Evolutionary conservation across 2,113 vertebrate species (phyloP).

Genomic region (Pedionomus torquatus): DNA sequence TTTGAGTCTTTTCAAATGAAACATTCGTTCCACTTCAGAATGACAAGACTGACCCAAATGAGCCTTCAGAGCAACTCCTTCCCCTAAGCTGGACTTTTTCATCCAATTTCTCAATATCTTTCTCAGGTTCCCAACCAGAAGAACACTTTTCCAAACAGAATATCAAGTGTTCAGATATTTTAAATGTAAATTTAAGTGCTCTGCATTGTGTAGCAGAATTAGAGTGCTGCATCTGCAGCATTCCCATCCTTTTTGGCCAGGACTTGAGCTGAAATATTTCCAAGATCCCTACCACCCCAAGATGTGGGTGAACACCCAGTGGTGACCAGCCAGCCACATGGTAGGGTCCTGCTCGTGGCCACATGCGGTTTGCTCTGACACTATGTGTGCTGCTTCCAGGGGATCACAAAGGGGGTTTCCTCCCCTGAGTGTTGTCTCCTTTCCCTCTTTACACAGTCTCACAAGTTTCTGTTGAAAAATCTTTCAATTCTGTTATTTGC

Average conservation of each 20-base stretch:
- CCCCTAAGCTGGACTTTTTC: neutral
- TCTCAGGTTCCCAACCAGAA: neutral
- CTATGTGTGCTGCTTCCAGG: neutral
- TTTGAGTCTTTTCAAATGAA: neutral
- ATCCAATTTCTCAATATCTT: neutral
- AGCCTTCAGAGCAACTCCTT: neutral
- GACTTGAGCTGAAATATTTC: neutral
- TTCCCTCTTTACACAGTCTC: neutral
- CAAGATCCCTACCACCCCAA: neutral
- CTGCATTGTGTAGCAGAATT: neutral
- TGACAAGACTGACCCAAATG: neutral
- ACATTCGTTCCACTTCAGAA: neutral
- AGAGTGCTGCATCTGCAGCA: neutral
- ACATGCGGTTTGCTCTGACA: neutral
- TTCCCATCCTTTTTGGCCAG: neutral
- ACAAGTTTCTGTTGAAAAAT: neutral
- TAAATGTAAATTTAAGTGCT: neutral
- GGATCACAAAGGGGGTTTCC: rapidly evolving
- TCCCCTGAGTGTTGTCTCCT: neutral
- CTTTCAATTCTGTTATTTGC: neutral
- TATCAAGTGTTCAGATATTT: neutral
- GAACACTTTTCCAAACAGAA: neutral
- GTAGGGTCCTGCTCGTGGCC: neutral
- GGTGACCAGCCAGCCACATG: neutral
- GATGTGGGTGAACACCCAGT: neutral